Percentiles rank a stretch among this genome's conserved stretches.
phyloP scores from a whole-genome alignment of 2,797 vertebrate species.

The Malacoraja senta region DNA sequence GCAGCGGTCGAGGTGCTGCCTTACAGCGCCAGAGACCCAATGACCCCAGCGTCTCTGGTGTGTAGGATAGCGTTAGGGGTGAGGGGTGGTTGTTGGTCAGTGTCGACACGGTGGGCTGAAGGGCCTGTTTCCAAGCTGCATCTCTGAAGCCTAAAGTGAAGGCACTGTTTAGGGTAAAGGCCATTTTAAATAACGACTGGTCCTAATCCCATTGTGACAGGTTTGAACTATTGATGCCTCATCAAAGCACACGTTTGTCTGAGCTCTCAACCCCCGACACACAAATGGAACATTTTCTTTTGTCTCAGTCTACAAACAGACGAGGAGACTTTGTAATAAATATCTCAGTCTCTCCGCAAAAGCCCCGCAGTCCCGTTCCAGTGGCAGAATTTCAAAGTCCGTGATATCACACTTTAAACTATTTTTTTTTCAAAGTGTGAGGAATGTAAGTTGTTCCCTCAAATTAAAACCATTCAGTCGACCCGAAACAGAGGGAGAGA shows the following conservation, averaged over 20 bases:
- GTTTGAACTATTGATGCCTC: not conserved
- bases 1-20: no score
- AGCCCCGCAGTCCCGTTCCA: not conserved
- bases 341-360: not conserved
- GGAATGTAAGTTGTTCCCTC: not conserved
- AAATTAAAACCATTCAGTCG: not conserved
- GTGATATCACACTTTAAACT: not conserved
- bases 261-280: not conserved
- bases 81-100: no score
- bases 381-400: constrained; percentile 7
- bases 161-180: not conserved
- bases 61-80: no score
- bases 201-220: not conserved
- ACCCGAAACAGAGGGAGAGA: not conserved
- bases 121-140: no score
- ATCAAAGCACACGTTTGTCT: not conserved
- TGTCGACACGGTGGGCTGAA: no score
- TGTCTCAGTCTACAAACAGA: not conserved
- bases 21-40: no score
- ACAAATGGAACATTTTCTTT: constrained; percentile 11
- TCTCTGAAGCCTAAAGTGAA: no score
- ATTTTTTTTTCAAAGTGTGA: not conserved
- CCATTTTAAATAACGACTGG: not conserved
- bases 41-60: no score
- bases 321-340: constrained; percentile 7